phyloP scores from a whole-genome alignment of 2,888 invertebrate genomes.

The Ichneumon xanthorius region DNA sequence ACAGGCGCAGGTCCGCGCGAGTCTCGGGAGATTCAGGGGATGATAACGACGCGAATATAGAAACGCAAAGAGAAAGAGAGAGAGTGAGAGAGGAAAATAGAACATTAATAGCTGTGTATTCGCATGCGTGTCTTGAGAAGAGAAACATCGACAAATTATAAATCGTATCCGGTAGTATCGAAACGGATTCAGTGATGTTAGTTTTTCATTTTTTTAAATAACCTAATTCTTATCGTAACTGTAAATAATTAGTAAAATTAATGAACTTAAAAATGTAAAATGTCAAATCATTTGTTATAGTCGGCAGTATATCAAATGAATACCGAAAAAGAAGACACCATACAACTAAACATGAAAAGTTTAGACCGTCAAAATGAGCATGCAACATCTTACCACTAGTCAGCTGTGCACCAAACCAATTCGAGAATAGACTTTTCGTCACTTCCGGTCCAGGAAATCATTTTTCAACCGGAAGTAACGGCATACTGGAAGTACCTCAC shows the following conservation, averaged over 20 bases:
- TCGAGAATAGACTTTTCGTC: too few relatives aligned
- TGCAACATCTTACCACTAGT: too few relatives aligned
- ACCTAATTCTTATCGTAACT: not conserved
- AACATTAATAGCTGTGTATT: not conserved
- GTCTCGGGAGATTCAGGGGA: slow-evolving; percentile 4
- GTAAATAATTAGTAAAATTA: not conserved
- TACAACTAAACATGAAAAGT: too few relatives aligned
- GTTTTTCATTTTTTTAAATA: not conserved
- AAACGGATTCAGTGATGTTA: not conserved
- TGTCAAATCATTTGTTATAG: not conserved
- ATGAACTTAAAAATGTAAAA: not conserved
- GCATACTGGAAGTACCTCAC: too few relatives aligned
- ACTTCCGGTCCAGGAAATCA: too few relatives aligned
- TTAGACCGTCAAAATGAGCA: too few relatives aligned
- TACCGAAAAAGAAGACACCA: not conserved
- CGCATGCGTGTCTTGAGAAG: not conserved
- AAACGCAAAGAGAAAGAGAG: not conserved
- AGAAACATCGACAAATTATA: not conserved
- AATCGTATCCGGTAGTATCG: not conserved
- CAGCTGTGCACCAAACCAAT: too few relatives aligned
- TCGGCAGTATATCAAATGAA: not conserved
- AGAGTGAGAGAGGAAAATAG: not conserved
- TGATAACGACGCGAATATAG: slow-evolving; percentile 15
- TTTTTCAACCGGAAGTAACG: too few relatives aligned
- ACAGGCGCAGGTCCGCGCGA: slow-evolving; percentile 11